Percentiles rank a stretch among this genome's conserved stretches.
Evolutionary conservation across 2,797 vertebrate species (phyloP).

Genomic region (Buceros bicornis): DNA sequence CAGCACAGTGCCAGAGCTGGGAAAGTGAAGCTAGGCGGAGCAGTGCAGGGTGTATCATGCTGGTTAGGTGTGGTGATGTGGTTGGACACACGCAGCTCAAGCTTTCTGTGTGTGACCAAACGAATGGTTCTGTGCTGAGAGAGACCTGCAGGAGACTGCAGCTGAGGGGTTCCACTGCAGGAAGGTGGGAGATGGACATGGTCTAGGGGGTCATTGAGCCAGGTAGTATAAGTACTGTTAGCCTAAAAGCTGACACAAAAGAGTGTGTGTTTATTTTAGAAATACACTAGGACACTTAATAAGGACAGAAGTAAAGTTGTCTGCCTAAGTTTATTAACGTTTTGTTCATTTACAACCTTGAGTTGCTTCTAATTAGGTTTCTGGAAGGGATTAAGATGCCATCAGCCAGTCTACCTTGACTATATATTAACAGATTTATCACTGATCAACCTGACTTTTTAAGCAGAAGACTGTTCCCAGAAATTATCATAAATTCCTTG

Average conservation of each 20-base stretch:
- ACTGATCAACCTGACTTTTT: not conserved
- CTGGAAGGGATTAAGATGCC: not conserved
- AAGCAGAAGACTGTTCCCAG: not conserved
- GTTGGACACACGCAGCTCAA: not conserved
- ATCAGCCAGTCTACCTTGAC: not conserved
- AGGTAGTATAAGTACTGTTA: not conserved
- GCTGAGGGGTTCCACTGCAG: not conserved
- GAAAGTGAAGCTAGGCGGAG: fast-evolving
- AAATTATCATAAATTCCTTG: not conserved
- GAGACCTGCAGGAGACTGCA: not conserved
- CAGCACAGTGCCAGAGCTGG: not conserved
- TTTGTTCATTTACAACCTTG: not conserved
- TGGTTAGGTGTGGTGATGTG: not conserved
- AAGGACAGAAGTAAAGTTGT: not conserved
- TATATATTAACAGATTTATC: not conserved
- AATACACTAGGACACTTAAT: not conserved
- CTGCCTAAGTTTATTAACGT: not conserved
- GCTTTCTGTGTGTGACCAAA: too few species aligned
- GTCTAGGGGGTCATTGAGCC: not conserved
- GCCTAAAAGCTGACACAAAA: not conserved
- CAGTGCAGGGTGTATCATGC: fast-evolving
- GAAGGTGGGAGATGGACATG: not conserved
- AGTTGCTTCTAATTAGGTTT: not conserved
- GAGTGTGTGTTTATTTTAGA: not conserved
- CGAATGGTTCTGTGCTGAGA: not conserved